A percentile compares a stretch with the other conserved stretches of the same genome.
Conservation (phyloP, 2,888 invertebrate genomes). For the Sabellastarte sp. region DNA sequence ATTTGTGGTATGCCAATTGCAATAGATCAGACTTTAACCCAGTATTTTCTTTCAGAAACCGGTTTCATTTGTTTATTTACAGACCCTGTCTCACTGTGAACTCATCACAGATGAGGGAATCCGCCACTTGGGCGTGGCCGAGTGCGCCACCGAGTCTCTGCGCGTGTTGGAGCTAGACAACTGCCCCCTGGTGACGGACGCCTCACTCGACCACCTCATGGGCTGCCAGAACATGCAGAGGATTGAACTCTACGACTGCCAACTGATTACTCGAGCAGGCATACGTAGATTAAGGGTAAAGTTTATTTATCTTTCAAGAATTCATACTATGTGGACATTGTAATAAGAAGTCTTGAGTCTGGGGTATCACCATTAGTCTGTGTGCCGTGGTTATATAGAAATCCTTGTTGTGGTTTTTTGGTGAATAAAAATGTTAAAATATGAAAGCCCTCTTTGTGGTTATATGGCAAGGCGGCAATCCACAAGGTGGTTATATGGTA, state of each 20-base stretch:
- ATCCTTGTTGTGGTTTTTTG: too few species aligned
- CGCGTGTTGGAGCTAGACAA: slow-evolving; percentile 93
- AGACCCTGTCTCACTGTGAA: slow-evolving; percentile 99
- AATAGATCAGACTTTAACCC: too few species aligned
- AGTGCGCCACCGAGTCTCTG: slow-evolving; percentile 80
- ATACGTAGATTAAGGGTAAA: slow-evolving; percentile 90
- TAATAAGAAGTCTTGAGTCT: too few species aligned
- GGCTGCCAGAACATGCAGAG: slow-evolving; percentile 93
- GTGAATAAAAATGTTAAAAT: too few species aligned
- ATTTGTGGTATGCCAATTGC: too few species aligned
- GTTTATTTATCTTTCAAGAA: too few species aligned
- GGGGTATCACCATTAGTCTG: too few species aligned
- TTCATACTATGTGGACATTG: too few species aligned
- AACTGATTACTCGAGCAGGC: slow-evolving; percentile 94
- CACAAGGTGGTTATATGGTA: too few species aligned
- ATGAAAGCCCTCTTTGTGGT: too few species aligned
- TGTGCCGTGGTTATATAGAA: too few species aligned
- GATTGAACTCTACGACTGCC: slow-evolving; percentile 98
- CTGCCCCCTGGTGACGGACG: slow-evolving; percentile 96
- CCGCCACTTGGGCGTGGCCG: slow-evolving; percentile 85
- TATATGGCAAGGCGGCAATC: too few species aligned
- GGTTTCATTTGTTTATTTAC: slow-evolving; percentile 41
- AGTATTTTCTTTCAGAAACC: background rate
- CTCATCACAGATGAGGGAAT: slow-evolving; percentile 98
- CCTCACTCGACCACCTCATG: slow-evolving; percentile 88